A percentile compares a stretch with the other conserved stretches of the same genome.
Conservation (phyloP, 2,888 invertebrate genomes). For the Parnassius apollo region DNA sequence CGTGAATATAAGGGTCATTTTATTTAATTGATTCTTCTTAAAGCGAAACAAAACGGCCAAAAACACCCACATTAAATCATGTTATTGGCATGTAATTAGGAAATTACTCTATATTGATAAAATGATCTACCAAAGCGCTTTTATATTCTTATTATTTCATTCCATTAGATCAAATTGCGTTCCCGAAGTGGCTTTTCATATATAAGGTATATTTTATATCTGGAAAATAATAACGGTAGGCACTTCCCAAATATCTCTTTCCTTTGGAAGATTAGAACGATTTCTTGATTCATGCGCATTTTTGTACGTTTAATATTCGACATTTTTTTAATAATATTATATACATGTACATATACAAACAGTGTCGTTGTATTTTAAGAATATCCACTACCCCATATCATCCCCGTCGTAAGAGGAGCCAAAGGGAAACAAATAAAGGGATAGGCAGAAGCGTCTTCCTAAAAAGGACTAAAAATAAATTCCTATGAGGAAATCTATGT, state of each 20-base stretch:
- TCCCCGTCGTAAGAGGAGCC: too few species aligned
- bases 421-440: too few species aligned
- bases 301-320: constrained; percentile 2
- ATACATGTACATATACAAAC: too few species aligned
- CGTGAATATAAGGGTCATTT: constrained; percentile 18
- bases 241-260: constrained; percentile 4
- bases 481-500: too few species aligned
- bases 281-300: neutral
- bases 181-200: constrained; percentile 11
- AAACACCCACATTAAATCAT: constrained; percentile 7
- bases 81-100: constrained; percentile 11
- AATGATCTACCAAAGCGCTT: neutral
- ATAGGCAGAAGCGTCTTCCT: too few species aligned
- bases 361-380: too few species aligned
- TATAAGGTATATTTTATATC: constrained; percentile 7
- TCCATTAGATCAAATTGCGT: constrained; percentile 13
- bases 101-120: constrained; percentile 4
- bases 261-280: neutral
- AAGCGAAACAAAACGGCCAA: constrained; percentile 12
- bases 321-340: too few species aligned
- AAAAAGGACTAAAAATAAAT: too few species aligned
- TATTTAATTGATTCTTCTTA: constrained; percentile 16
- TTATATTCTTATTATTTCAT: constrained; percentile 10
- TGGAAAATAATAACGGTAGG: constrained; percentile 16
- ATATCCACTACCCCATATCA: too few species aligned